Evolutionary conservation across 1,140 invertebrate genomes (phyloP).

Genomic region (Rhopalosiphum maidis): DNA sequence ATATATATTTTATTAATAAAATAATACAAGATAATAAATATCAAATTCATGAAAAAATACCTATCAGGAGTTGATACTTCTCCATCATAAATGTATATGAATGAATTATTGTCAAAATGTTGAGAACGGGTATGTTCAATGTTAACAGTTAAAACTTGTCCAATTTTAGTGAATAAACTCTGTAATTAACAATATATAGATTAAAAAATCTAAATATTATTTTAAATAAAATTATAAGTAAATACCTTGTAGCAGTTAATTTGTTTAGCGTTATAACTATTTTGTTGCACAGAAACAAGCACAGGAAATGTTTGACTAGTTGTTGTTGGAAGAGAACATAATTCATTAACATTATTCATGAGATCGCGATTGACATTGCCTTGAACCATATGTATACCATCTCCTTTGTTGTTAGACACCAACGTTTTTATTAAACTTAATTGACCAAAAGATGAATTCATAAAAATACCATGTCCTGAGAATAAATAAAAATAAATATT

Average conservation of each 20-base stretch:
- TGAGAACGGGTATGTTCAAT: conserved; percentile 47
- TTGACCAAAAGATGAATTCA: conserved; percentile 55
- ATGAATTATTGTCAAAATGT: conserved; percentile 37
- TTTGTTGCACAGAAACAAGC: conserved; percentile 78
- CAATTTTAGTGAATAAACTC: conserved; percentile 51
- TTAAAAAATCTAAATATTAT: neutral
- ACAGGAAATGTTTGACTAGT: conserved; percentile 84
- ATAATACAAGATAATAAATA: neutral
- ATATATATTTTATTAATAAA: neutral
- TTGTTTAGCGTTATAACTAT: conserved; percentile 66
- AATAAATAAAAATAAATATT: neutral
- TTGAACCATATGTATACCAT: conserved; percentile 57
- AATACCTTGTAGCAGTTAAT: conserved; percentile 51
- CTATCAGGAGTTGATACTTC: conserved; percentile 50
- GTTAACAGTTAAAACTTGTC: conserved; percentile 53
- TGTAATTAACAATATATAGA: neutral
- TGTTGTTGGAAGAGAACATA: conserved; percentile 79
- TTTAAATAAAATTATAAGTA: neutral
- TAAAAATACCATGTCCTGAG: conserved; percentile 49
- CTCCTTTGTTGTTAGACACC: conserved; percentile 73
- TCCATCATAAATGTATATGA: conserved; percentile 55
- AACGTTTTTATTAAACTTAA: conserved; percentile 45
- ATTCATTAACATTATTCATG: conserved; percentile 70
- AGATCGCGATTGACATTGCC: conserved; percentile 49
- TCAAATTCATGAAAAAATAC: conserved; percentile 7